Percentiles rank a stretch among this genome's conserved stretches.
Evolutionary conservation across 1,140 invertebrate genomes (phyloP).

Genomic region (Brachionus sp.): DNA sequence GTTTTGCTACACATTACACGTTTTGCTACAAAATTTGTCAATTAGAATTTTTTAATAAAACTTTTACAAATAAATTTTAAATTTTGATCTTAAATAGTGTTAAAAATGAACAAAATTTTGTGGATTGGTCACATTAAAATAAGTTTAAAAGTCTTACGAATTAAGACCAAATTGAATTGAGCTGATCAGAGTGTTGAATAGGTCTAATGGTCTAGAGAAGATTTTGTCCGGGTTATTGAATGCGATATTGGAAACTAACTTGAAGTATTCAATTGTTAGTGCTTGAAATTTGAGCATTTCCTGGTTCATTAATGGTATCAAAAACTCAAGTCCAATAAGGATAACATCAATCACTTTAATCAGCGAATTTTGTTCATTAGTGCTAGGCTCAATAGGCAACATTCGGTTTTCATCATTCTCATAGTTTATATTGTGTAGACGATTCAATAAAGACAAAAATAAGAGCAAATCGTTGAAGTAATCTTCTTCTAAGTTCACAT

Average conservation of each 20-base stretch:
- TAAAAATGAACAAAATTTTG: not conserved
- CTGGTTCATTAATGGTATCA: slow-evolving; percentile 29
- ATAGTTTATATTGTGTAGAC: slow-evolving; percentile 18
- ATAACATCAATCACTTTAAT: slow-evolving; percentile 27
- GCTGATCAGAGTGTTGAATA: not conserved
- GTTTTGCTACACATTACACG: too few species aligned
- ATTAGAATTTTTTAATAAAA: too few species aligned
- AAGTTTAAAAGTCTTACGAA: not conserved
- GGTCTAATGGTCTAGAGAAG: not conserved
- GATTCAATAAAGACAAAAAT: slow-evolving; percentile 13
- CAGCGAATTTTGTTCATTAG: not conserved
- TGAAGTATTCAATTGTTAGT: slow-evolving; percentile 21
- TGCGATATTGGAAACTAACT: not conserved
- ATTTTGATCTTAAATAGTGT: too few species aligned
- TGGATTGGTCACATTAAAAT: not conserved
- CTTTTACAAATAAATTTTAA: too few species aligned
- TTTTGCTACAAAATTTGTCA: too few species aligned
- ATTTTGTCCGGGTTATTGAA: slow-evolving; percentile 1
- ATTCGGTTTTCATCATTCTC: slow-evolving; percentile 20
- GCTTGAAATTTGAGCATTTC: slow-evolving; percentile 37
- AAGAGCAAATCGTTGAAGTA: slow-evolving; percentile 42
- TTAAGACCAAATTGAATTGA: slow-evolving; percentile 28
- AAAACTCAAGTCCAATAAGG: not conserved
- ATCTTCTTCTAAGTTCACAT: slow-evolving; percentile 36
- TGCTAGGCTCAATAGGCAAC: not conserved